phyloP scores from a whole-genome alignment of 2,113 vertebrate genomes.

The Gobio gobio region DNA sequence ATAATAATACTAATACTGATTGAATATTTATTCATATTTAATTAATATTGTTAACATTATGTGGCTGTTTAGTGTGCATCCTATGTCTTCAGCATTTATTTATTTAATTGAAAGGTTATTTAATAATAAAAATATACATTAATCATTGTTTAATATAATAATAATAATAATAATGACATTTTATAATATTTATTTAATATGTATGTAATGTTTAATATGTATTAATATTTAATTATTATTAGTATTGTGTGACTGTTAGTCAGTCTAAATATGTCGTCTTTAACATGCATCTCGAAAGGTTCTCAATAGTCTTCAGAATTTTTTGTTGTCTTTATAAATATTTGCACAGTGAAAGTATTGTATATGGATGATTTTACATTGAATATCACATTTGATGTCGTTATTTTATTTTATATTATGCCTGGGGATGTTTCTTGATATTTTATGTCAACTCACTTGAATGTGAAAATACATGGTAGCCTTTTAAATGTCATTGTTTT shows the following conservation, averaged over 20 bases:
- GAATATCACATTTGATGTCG: neutral
- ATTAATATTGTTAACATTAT: neutral
- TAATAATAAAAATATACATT: no score
- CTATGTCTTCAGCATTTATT: neutral
- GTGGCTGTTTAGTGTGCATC: neutral
- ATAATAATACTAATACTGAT: no score
- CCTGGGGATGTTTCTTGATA: neutral
- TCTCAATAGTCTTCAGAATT: neutral
- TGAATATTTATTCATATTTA: no score
- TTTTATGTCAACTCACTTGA: neutral
- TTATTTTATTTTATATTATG: neutral
- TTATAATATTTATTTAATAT: no score
- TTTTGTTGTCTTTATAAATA: neutral
- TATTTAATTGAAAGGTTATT: no score
- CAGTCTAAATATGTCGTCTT: neutral
- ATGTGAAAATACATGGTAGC: no score
- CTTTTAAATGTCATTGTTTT: conserved; percentile 10
- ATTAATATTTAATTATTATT: no score
- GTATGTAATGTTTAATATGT: no score
- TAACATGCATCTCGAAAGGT: neutral
- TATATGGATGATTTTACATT: neutral
- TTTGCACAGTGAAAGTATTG: neutral
- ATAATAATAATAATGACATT: no score
- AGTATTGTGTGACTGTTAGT: neutral
- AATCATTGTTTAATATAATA: no score